Base-by-base conservation (phyloP, 1,140 invertebrate species). In the Drosophila baimaii region DNA sequence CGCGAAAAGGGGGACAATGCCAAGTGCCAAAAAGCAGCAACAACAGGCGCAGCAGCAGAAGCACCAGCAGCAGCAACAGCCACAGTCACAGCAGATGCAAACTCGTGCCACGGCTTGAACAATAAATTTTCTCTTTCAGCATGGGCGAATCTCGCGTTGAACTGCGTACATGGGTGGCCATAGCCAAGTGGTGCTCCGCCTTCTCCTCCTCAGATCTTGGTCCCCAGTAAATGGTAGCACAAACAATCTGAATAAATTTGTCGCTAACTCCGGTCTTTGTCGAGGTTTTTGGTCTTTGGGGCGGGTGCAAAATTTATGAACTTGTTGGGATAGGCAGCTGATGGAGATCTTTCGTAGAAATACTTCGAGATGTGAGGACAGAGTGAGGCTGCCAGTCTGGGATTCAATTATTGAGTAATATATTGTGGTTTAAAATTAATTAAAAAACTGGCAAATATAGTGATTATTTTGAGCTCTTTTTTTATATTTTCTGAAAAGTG, bases 101-200 rank as follows among this genome's bases (percentile, higher is more conserved):
- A 86, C 81, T 85, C 81, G 81, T 85, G 79, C 81, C 83, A 63
- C 33, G 62, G 55, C 74, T 70, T 86, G 63, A 71, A 85, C 75
- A 85, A 85, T 85, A 88, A 85, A 85, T 85, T 88, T 82, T 64
- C 75, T 79, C 70, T 85, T 82, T 85, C 82, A 79, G 55, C 49
- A 56, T 25, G 49, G 59, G 33, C 59, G 44, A 58, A 86, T 64
- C 81, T 78, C 17, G 61, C 47, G 47, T 31, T 41, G 52, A 63
- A 31, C 62, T 75, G 79, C 74, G 68, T 82, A 69, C 59, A 74
- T 75, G 78, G 81, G 78, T 86, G 82, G 82, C 63, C 69, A 39
- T 21, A 21, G 41, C 56, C 64, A 66, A 54, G 61, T 33, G n/a
- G 27, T 31, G 58, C n/a, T 29, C 13, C 6, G 7, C 19, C 33